phyloP scores from a whole-genome alignment of 2,888 invertebrate genomes.

The Parnassius glacialis region DNA sequence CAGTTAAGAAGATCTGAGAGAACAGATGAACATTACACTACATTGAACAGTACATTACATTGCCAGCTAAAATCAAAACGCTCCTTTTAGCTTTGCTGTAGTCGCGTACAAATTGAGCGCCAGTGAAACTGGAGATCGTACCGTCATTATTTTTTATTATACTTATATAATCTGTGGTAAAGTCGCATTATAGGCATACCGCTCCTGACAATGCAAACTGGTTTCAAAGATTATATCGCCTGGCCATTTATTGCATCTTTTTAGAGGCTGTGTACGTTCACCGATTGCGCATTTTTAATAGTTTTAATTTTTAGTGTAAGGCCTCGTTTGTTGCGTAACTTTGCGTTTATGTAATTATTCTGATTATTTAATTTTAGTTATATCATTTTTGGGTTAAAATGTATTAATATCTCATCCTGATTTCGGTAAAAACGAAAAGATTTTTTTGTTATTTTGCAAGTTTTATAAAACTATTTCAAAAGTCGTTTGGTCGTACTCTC shows the following conservation, averaged over 20 bases:
- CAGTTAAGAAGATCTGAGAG: no score
- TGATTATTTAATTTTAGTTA: no score
- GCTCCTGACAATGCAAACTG: slow-evolving; percentile 16
- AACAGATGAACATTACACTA: no score
- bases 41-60: no score
- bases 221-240: slow-evolving; percentile 13
- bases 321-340: background rate
- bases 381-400: background rate
- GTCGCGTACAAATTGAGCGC: background rate
- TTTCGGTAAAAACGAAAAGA: no score
- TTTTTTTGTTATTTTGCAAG: no score
- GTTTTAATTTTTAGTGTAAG: background rate
- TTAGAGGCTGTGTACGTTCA: slow-evolving; percentile 8
- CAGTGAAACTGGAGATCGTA: background rate
- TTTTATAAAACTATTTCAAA: no score
- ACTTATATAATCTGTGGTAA: background rate
- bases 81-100: background rate
- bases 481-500: no score
- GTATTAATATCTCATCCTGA: no score
- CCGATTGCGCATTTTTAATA: slow-evolving; percentile 7
- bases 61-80: background rate
- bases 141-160: slow-evolving; percentile 3
- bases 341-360: background rate
- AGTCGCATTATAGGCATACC: slow-evolving; percentile 9
- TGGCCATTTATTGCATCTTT: background rate